Evolutionary conservation across 2,888 invertebrate species (phyloP).

Genomic region (Limnephilus auricula): DNA sequence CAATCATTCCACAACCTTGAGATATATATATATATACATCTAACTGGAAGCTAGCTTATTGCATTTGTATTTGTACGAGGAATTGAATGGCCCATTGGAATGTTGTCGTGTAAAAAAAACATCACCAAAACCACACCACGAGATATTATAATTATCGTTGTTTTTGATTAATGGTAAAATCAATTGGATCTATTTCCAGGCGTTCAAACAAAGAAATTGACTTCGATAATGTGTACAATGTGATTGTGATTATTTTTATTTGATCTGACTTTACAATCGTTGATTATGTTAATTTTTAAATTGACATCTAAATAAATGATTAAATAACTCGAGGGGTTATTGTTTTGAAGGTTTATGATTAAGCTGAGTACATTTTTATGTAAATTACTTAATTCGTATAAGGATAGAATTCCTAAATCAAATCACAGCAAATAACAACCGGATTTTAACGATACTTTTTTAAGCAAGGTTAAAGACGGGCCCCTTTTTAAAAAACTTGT

Average conservation of each 20-base stretch:
- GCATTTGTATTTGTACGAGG: background rate
- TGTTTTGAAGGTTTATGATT: background rate
- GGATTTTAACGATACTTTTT: background rate
- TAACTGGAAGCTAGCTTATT: background rate
- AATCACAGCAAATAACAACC: background rate
- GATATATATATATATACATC: background rate
- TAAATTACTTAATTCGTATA: background rate
- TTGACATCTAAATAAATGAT: background rate
- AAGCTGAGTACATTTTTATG: background rate
- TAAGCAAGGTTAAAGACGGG: background rate
- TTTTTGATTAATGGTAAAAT: background rate
- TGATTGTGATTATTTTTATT: background rate
- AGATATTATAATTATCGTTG: background rate
- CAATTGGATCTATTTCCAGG: background rate
- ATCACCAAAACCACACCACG: background rate
- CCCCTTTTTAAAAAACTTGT: background rate
- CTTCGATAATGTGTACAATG: background rate
- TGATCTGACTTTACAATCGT: background rate
- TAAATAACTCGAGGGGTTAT: background rate
- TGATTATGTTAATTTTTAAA: background rate
- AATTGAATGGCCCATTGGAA: background rate
- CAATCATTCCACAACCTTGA: background rate
- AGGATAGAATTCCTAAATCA: background rate
- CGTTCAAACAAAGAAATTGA: background rate
- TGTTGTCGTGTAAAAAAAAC: background rate